Conservation (phyloP, 53 echinoderm and acorn worm species). For the Temnopleurus reevesii region DNA sequence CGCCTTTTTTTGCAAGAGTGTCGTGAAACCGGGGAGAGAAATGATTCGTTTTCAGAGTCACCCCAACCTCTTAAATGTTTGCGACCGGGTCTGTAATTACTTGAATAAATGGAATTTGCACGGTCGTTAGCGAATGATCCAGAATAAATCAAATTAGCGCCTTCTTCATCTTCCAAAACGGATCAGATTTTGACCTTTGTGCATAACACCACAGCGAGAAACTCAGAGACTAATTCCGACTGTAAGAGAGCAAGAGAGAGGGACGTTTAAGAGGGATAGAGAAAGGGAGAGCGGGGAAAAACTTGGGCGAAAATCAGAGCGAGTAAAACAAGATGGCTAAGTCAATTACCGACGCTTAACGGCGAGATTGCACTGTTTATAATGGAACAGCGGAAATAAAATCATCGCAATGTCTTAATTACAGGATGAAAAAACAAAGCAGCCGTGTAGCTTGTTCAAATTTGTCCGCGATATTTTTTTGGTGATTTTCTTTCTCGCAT, state of each 20-base stretch:
- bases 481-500: constrained; percentile 26
- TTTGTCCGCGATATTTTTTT: constrained; percentile 37
- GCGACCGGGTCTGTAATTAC: constrained; percentile 53
- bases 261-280: not conserved
- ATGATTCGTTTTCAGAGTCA: not conserved
- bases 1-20: not conserved
- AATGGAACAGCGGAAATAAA: constrained; percentile 38
- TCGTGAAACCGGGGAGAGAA: constrained; percentile 3
- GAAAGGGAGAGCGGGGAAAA: not conserved
- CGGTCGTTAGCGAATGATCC: constrained; percentile 60
- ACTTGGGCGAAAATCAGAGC: not conserved
- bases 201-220: not conserved
- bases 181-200: constrained; percentile 54
- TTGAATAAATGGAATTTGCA: constrained; percentile 62
- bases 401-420: constrained; percentile 44
- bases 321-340: constrained; percentile 30
- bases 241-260: not conserved
- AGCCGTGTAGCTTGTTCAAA: not conserved
- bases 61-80: constrained; percentile 49
- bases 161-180: constrained; percentile 51
- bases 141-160: constrained; percentile 49
- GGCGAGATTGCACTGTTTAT: constrained; percentile 4
- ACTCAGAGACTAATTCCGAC: not conserved
- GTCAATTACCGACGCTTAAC: constrained; percentile 9
- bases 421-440: constrained; percentile 53